Base-by-base conservation (phyloP, 2,797 vertebrate species). In the Chanos chanos region DNA sequence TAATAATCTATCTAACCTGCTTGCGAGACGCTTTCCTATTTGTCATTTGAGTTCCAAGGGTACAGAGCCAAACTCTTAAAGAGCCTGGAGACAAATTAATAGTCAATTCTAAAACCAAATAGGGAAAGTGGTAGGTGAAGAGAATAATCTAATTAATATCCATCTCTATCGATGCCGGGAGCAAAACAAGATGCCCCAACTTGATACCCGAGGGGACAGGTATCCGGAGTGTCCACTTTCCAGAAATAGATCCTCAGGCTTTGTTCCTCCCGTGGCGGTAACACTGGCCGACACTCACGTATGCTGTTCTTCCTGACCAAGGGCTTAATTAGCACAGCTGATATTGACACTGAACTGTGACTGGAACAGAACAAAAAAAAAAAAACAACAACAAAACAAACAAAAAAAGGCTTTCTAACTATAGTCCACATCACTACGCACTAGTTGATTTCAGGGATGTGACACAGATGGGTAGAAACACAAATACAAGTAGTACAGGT, bases 241-340 rank as follows among this genome's bases (percentile, higher is more conserved):
- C 51, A 45, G 68, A 74, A 74, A 78, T 49, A 76, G 69, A 73
- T 64, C 73, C 19, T 13, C 22, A 21, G 49, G 71, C 71, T 70
- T 77, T 76, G 70, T 73, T 65, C 65, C 49, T 37, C 34, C 19
- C 49, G 52, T 41, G 45, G 28, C 25, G 39, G 40, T 65, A 54
- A 28, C 33, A 34, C 18, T 41, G 49, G 55, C 54, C 15, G 15
- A 34, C 61, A 66, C 63, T 78, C 74, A 69, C 27, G 53, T 78
- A 74, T 67, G 73, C 60, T 12, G 54, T 41, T 39, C 50, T 34
- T 61, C 62, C 56, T 67, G 52, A 60, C 25, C 24, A 18, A 53
- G 51, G 52, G 55, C 58, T 61, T 72, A 73, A 74, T 77, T 77
- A 72, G 68, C 28, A 31, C 19, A 22, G 64, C 67, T 48, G 56